A percentile compares a stretch with the other conserved stretches of the same genome.
phyloP scores from a whole-genome alignment of 2,113 vertebrate genomes.

The Eulemur macaco region DNA sequence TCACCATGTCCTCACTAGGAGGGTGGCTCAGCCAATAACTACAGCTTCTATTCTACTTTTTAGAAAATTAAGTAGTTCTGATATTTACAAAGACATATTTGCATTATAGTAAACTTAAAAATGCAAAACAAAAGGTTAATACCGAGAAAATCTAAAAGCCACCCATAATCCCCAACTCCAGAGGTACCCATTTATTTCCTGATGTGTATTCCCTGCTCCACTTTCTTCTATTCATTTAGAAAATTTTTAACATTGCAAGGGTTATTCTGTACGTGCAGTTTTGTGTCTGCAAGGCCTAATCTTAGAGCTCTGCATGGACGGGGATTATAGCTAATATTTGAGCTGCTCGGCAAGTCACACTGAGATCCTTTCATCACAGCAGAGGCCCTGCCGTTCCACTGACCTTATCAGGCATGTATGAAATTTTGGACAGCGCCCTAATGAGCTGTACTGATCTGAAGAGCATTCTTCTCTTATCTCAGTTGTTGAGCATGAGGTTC shows the following conservation, averaged over 20 bases:
- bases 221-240: neutral
- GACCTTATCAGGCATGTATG: neutral
- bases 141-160: neutral
- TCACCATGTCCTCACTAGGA: neutral
- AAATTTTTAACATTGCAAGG: neutral
- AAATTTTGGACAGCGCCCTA: neutral
- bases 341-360: neutral
- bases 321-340: neutral
- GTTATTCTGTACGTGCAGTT: neutral
- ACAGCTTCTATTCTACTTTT: neutral
- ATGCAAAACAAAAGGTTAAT: neutral
- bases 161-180: neutral
- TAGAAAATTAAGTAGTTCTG: neutral
- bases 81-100: neutral
- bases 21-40: neutral
- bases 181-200: neutral
- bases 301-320: neutral
- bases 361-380: neutral
- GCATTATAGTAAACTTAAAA: neutral
- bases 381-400: neutral
- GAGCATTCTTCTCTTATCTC: slow-evolving; percentile 30
- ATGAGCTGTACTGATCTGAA: neutral
- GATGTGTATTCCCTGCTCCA: neutral
- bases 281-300: neutral
- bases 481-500: neutral